These are phyloP conservation scores for Neodiprion virginianus DNA, from an alignment of 1,140 invertebrate species.

Conservation along the genomic window DNA sequence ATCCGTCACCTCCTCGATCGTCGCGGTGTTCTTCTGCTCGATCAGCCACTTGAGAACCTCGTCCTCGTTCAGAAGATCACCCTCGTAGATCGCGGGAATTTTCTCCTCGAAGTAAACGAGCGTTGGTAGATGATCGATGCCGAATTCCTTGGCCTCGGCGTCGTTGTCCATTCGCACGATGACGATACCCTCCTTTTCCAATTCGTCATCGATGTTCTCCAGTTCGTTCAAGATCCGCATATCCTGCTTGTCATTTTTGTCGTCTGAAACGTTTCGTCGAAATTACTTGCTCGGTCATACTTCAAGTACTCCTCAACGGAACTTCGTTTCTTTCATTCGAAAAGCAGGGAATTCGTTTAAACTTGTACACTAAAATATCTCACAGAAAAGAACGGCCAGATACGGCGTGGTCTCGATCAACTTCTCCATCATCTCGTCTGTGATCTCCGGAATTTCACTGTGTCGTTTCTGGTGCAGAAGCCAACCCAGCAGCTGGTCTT, in stretches of 20 bases:
- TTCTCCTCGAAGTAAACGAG: constrained; percentile 92
- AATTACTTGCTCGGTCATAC: not conserved
- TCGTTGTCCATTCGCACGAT: constrained; percentile 90
- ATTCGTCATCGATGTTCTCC: constrained; percentile 92
- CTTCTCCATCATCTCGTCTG: constrained; percentile 93
- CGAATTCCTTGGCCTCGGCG: constrained; percentile 88
- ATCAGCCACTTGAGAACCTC: constrained; percentile 91
- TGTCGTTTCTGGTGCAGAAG: constrained; percentile 87
- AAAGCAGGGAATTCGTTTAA: not conserved
- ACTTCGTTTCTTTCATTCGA: constrained; percentile 28
- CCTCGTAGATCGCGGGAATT: constrained; percentile 90
- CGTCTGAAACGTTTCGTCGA: constrained; percentile 66
- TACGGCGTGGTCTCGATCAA: constrained; percentile 82
- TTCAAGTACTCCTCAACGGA: not conserved
- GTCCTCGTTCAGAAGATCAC: constrained; percentile 90
- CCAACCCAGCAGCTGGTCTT: constrained; percentile 89
- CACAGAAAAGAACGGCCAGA: constrained; percentile 87
- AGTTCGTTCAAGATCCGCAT: constrained; percentile 87
- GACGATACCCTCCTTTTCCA: constrained; percentile 88
- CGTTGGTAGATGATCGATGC: constrained; percentile 87
- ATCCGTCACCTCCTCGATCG: constrained; percentile 94
- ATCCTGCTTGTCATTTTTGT: constrained; percentile 89
- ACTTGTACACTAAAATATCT: constrained; percentile 50
- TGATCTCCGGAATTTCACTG: constrained; percentile 91
- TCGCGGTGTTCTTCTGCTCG: constrained; percentile 88